Percentiles rank a stretch among this genome's conserved stretches.
Evolutionary conservation across 2,113 vertebrate genomes (phyloP).

Genomic region (Phycodurus eques): DNA sequence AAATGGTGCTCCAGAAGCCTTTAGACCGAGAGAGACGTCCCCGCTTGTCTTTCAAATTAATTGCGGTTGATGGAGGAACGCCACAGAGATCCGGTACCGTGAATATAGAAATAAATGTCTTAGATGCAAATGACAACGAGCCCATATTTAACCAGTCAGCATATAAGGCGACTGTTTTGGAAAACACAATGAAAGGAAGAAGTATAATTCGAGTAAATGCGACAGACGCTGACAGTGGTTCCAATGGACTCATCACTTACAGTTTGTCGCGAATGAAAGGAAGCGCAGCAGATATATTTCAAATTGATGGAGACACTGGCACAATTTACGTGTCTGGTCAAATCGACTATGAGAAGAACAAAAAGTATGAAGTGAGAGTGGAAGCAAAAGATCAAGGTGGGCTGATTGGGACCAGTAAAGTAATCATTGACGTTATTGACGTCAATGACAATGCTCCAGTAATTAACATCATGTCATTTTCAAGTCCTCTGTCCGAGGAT

Average conservation of each 20-base stretch:
- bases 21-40: slow-evolving; percentile 66
- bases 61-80: slow-evolving; percentile 70
- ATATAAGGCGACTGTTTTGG: slow-evolving; percentile 63
- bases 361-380: slow-evolving; percentile 45
- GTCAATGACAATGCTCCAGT: slow-evolving; percentile 58
- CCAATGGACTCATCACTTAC: slow-evolving; percentile 40
- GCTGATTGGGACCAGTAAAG: slow-evolving; percentile 39
- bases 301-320: slow-evolving; percentile 38
- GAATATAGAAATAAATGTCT: slow-evolving; percentile 61
- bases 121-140: slow-evolving; percentile 52
- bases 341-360: slow-evolving; percentile 44
- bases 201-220: slow-evolving; percentile 64
- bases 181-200: slow-evolving; percentile 63
- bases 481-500: slow-evolving; percentile 32
- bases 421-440: slow-evolving; percentile 54
- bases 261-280: slow-evolving; percentile 26
- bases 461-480: slow-evolving; percentile 64
- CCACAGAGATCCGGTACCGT: slow-evolving; percentile 66
- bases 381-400: slow-evolving; percentile 52
- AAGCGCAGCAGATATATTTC: slow-evolving; percentile 13
- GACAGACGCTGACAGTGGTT: slow-evolving; percentile 67
- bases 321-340: slow-evolving; percentile 11
- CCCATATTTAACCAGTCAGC: slow-evolving; percentile 45
- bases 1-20: slow-evolving; percentile 63
- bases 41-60: slow-evolving; percentile 51